Evolutionary conservation across 2,888 invertebrate genomes (phyloP).

Genomic region (Mylabris sibirica): DNA sequence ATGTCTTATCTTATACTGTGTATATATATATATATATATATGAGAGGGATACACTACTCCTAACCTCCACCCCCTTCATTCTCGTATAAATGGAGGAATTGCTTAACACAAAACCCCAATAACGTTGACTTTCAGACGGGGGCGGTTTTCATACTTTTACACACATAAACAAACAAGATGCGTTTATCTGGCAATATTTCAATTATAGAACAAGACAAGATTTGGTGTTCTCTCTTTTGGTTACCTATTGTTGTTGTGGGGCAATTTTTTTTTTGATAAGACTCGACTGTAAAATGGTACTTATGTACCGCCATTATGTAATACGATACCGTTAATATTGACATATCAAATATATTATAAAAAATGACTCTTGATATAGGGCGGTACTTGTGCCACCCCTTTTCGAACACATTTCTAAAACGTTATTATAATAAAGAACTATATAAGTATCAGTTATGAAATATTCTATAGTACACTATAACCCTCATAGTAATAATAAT

Average conservation of each 20-base stretch:
- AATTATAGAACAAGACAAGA: conserved; percentile 6
- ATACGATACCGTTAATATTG: conserved; percentile 37
- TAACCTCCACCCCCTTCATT: conserved; percentile 34
- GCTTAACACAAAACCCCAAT: conserved; percentile 14
- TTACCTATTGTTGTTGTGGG: background rate
- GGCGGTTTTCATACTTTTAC: conserved; percentile 3
- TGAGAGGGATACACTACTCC: conserved; percentile 26
- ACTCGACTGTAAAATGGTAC: background rate
- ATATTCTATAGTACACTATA: conserved; percentile 41
- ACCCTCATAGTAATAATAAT: conserved; percentile 47
- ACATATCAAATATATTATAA: conserved; percentile 53
- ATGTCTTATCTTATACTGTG: conserved; percentile 58
- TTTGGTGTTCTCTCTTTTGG: background rate
- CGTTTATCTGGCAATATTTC: conserved; percentile 9
- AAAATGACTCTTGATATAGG: conserved; percentile 44
- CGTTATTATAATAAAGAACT: conserved; percentile 48
- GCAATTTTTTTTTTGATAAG: background rate
- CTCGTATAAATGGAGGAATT: conserved; percentile 21
- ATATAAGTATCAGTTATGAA: conserved; percentile 53
- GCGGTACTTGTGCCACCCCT: conserved; percentile 31
- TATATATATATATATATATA: conserved; percentile 28
- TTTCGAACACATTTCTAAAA: conserved; percentile 40
- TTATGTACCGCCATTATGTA: conserved; percentile 27
- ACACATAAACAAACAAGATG: conserved; percentile 21
- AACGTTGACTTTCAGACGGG: background rate